These are phyloP conservation scores for Cheilosia soror DNA, from an alignment of 2,888 invertebrate species.

Conservation along the genomic window DNA sequence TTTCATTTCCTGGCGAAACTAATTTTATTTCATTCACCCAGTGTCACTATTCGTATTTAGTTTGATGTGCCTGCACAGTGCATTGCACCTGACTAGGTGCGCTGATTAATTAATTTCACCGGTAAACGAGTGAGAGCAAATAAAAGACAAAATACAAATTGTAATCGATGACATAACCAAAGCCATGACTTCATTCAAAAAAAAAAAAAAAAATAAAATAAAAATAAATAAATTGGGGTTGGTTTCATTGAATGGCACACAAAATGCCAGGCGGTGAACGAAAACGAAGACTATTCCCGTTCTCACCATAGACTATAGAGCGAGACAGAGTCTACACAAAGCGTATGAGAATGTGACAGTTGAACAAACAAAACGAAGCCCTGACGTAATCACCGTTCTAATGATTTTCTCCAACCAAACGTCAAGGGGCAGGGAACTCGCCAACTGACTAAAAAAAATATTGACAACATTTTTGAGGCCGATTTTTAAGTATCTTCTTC, in stretches of 20 bases:
- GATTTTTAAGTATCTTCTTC: slow-evolving; percentile 18
- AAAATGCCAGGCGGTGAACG: slow-evolving; percentile 44
- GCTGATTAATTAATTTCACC: slow-evolving; percentile 64
- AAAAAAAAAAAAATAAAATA: slow-evolving; percentile 34
- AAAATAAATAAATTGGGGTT: slow-evolving; percentile 52
- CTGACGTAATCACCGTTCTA: slow-evolving; percentile 68
- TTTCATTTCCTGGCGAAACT: slow-evolving; percentile 60
- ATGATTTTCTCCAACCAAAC: slow-evolving; percentile 44
- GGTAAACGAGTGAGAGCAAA: slow-evolving; percentile 42
- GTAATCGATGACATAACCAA: slow-evolving; percentile 67
- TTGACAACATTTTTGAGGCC: slow-evolving; percentile 40
- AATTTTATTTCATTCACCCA: slow-evolving; percentile 64
- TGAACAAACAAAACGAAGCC: slow-evolving; percentile 45
- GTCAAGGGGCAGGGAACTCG: slow-evolving; percentile 15
- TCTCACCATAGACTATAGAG: slow-evolving; percentile 17
- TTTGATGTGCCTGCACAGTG: slow-evolving; percentile 48
- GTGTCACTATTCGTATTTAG: slow-evolving; percentile 54
- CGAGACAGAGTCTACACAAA: slow-evolving; percentile 47
- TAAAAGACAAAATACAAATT: slow-evolving; percentile 44
- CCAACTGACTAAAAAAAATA: slow-evolving; percentile 16
- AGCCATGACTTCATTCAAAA: slow-evolving; percentile 67
- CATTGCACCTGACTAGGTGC: slow-evolving; percentile 63
- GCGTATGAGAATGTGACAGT: slow-evolving; percentile 64
- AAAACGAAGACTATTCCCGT: background rate
- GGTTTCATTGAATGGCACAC: slow-evolving; percentile 51